phyloP scores from a whole-genome alignment of 2,797 vertebrate species.

The Calcarius lapponicus region DNA sequence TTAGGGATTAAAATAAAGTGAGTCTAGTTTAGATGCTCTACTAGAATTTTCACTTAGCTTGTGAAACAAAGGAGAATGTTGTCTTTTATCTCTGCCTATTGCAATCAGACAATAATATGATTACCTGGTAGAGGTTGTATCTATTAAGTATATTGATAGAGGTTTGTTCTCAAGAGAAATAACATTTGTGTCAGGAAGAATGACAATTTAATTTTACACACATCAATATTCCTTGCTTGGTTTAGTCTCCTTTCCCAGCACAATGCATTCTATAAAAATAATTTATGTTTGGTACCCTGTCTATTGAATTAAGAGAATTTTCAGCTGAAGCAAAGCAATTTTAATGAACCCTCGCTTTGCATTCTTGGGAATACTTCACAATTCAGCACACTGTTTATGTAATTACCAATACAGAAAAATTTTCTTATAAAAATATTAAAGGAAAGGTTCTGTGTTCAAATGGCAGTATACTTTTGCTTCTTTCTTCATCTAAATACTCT shows the following conservation, averaged over 20 bases:
- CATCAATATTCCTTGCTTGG: constrained; percentile 17
- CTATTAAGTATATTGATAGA: background rate
- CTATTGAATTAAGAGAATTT: constrained; percentile 4
- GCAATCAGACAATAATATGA: background rate
- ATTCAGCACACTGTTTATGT: background rate
- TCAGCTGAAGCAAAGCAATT: background rate
- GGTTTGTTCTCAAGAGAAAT: constrained; percentile 25
- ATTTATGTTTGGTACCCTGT: background rate
- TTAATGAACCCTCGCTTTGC: background rate
- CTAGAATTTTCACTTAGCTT: background rate
- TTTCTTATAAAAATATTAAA: background rate
- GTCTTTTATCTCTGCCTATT: background rate
- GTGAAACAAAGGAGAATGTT: background rate
- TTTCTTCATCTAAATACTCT: background rate
- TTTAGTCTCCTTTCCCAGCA: background rate
- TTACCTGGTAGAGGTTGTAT: background rate
- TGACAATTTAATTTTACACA: constrained; percentile 28
- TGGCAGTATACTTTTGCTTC: background rate
- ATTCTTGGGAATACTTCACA: background rate
- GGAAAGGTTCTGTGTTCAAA: background rate
- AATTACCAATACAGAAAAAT: background rate
- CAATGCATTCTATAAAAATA: constrained; percentile 1
- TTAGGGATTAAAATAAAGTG: background rate
- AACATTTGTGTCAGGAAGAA: background rate
- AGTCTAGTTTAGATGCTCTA: background rate